Conservation (phyloP, 2,888 invertebrate genomes). For the Rhagium mordax region DNA sequence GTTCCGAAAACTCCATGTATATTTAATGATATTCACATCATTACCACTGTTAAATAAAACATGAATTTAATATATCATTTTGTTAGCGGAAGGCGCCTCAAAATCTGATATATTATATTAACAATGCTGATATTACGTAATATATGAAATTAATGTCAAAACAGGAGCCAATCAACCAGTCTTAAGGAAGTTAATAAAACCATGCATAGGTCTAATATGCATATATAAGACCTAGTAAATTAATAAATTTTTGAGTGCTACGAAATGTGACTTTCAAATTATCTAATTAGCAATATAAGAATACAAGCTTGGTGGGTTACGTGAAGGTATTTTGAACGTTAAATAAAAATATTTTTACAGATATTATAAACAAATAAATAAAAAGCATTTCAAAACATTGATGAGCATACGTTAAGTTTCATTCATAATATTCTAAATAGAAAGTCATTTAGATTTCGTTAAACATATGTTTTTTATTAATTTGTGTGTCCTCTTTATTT, state of each 20-base stretch:
- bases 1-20: no score
- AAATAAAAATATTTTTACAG: background rate
- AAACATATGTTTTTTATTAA: background rate
- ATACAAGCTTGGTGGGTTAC: background rate
- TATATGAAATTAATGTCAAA: background rate
- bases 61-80: background rate
- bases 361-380: background rate
- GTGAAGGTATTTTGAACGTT: background rate
- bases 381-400: background rate
- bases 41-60: background rate
- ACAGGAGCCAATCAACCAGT: background rate
- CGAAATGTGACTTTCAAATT: background rate
- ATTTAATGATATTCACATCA: background rate
- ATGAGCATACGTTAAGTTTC: background rate
- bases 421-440: no score
- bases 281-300: background rate
- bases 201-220: background rate
- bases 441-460: background rate
- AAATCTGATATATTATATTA: background rate
- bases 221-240: background rate
- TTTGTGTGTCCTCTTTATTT: background rate
- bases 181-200: background rate
- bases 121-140: background rate
- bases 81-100: background rate
- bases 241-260: background rate